phyloP scores from a whole-genome alignment of 2,797 vertebrate species.

The Mus spretus region DNA sequence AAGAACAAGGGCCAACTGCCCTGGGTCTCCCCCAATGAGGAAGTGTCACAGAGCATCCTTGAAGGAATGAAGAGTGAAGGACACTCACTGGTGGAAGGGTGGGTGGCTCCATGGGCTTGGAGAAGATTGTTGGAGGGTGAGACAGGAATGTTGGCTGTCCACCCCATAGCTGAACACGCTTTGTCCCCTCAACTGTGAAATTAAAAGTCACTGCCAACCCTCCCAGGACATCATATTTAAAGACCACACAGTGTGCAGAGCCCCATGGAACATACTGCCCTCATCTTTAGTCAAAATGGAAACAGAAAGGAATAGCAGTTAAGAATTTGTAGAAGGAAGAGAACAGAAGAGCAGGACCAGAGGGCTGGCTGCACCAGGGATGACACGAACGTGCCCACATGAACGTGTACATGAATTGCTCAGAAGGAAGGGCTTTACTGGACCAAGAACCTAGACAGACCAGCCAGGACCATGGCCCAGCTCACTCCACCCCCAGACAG shows the following conservation, averaged over 20 bases:
- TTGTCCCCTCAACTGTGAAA: background rate
- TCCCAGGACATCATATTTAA: background rate
- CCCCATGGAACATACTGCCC: background rate
- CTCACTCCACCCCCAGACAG: background rate
- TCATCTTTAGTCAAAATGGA: fast-evolving
- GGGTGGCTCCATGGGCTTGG: background rate
- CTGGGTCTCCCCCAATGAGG: background rate
- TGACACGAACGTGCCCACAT: background rate
- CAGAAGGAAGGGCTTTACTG: background rate
- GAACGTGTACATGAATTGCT: background rate
- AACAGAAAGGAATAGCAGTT: background rate
- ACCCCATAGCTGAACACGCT: background rate
- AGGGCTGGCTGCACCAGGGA: background rate
- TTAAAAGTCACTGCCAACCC: background rate
- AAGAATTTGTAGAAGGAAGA: no score
- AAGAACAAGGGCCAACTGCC: background rate
- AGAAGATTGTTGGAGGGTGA: background rate
- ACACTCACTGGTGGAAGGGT: background rate
- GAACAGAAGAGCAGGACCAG: background rate
- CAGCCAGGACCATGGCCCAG: background rate
- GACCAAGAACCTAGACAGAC: background rate
- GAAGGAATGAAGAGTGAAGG: background rate
- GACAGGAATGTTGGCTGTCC: background rate
- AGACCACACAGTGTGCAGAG: background rate
- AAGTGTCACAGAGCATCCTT: background rate